Evolutionary conservation across 2,113 vertebrate species (phyloP), one percentile per base, ranked within the genome.

Genomic region (Quiscalus mexicanus): DNA sequence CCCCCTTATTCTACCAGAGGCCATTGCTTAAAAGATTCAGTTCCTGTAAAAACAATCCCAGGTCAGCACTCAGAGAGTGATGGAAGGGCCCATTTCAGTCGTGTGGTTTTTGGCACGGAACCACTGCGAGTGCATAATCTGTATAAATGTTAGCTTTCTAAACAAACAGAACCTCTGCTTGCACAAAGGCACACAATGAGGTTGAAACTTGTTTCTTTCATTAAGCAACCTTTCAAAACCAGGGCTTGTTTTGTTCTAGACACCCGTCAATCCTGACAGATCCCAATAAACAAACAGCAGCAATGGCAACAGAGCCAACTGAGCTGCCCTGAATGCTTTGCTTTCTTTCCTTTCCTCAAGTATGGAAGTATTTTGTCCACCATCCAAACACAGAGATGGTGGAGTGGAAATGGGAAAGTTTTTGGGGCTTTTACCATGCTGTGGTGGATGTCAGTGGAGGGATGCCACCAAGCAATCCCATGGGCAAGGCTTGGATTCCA

Each of bases 11-110:
- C 55, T 71, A 89, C 94, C 85, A 97, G 90, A 93, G 89, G 41
- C 82, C 59, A 75, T 93, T 95, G 93, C 97, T 97, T 93, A 83
- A 95, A 95, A 97, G 95, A 98, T 98, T 88, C 89, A 85, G 86
- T 97, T 98, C 89, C 97, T 98, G 82, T 96, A 96, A 97, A 98
- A 98, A 98, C 96, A 98, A 91, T 76, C 93, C 69, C 56, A 83
- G 96, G 95, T 97, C 97, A 98, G 77, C 87, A 87, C 89, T 58
- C 89, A 93, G 52, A 63, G 90, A 89, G 55, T 79, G 95, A 93
- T 79, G 94, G 97, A 98, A 97, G 95, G 92, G 76, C 96, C 92
- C 96, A 93, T 97, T 97, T 96, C 68, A 93, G 88, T 53, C 28
- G 4, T 98, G 97, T 98, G 82, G 77, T 84, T 96, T 96, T 98